Evolutionary conservation across 2,797 vertebrate species (phyloP), one percentile per base, ranked within the genome.

Genomic region (Ptychobarbus kaznakovi): DNA sequence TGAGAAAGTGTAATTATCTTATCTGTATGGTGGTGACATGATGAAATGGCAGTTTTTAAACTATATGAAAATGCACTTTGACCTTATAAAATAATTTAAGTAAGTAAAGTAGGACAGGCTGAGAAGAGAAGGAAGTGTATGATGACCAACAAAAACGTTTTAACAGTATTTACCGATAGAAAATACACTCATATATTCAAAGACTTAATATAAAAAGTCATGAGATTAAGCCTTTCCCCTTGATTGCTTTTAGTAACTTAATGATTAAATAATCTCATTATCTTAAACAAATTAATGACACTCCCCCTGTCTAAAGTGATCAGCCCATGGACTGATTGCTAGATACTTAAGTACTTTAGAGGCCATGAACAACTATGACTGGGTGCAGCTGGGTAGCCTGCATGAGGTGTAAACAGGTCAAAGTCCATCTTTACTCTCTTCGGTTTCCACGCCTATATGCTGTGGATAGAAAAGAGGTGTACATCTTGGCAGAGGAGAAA

Each of bases 341-440:
- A 56, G 53, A 80, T 65, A 86, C 84, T 84, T 77, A 83, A 86
- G 66, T 46, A 66, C 53, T 77, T 35, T 88, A 78, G 42, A 63
- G 88, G 78, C 53, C 77, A 13, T 61, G 72, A 28, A 66, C 72
- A 68, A 79, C 80, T 85, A 80, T 84, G 78, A 82, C 61, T 85
- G 87, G 86, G 88, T 86, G 88, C 81, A 83, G 85, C 81, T 65
- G 6, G n/a, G 51, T 56, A 20, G 66, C 49, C 70, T 84, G 66
- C 76, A 81, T 79, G 40, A 86, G 38, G 65, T 44, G 68, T 61
- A 84, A 86, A 74, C 76, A 69, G 81, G 56, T 85, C 87, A 88
- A 90, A 86, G 89, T 90, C 87, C 73, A 40, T 56, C 49, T n/a
- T 49, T 79, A 56, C 51, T 84, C 76, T 88, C 82, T 76, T 72